Evolutionary conservation across 2,888 invertebrate species (phyloP).

Genomic region (Melanotus villosus): DNA sequence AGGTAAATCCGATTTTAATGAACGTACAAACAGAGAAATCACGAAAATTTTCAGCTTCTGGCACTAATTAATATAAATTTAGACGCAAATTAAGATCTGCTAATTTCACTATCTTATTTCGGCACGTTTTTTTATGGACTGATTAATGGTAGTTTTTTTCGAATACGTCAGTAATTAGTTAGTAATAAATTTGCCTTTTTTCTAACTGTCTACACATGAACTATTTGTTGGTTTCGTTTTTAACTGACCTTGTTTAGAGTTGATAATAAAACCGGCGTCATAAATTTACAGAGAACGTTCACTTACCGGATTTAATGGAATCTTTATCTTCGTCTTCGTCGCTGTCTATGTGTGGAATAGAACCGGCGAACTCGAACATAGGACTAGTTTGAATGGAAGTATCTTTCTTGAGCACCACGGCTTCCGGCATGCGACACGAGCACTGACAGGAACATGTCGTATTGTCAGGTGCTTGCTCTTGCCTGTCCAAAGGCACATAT

Average conservation of each 20-base stretch:
- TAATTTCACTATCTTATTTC: constrained; percentile 30
- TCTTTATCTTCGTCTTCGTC: constrained; percentile 76
- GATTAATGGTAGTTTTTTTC: constrained; percentile 12
- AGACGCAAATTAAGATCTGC: constrained; percentile 10
- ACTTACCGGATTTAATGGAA: constrained; percentile 64
- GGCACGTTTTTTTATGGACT: background rate
- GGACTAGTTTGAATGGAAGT: constrained; percentile 70
- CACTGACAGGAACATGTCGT: constrained; percentile 65
- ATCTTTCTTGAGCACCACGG: constrained; percentile 65
- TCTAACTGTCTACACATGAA: background rate
- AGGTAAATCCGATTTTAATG: constrained; percentile 15
- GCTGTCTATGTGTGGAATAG: constrained; percentile 82
- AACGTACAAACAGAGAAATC: constrained; percentile 13
- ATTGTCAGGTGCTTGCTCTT: constrained; percentile 57
- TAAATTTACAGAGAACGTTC: background rate
- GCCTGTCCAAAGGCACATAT: constrained; percentile 65
- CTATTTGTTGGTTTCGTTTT: constrained; percentile 43
- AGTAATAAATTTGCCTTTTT: constrained; percentile 24
- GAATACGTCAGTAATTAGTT: constrained; percentile 5
- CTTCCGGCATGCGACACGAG: constrained; percentile 61
- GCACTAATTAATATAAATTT: constrained; percentile 8
- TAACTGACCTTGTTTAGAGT: constrained; percentile 40
- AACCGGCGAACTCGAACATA: constrained; percentile 77
- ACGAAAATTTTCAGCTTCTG: background rate
- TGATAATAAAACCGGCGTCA: too few species aligned